Evolutionary conservation across 2,113 vertebrate genomes (phyloP).

Genomic region (Podiceps cristatus): DNA sequence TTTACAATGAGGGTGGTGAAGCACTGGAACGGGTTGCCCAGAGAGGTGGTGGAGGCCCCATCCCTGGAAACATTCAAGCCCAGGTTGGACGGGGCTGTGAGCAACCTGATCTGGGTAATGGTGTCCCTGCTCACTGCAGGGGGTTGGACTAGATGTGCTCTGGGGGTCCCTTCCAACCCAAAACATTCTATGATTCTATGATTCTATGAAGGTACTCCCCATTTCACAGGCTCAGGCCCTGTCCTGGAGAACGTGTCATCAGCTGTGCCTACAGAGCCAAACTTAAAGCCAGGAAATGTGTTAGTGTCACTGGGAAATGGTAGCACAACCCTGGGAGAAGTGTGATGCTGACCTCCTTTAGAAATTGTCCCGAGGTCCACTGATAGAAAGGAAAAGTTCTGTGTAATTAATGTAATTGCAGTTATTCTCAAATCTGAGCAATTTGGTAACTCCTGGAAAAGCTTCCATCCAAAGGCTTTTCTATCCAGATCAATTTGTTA

Average conservation of each 20-base stretch:
- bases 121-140: too few species aligned
- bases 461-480: neutral
- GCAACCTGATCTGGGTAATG: too few species aligned
- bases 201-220: neutral
- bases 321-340: neutral
- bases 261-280: neutral
- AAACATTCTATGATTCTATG: too few species aligned
- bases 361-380: neutral
- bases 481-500: neutral
- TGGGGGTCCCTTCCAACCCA: too few species aligned
- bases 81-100: too few species aligned
- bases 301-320: neutral
- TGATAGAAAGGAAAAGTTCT: neutral
- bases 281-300: neutral
- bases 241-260: neutral
- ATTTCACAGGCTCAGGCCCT: neutral
- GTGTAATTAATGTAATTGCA: neutral
- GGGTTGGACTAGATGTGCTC: too few species aligned
- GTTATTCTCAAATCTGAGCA: neutral
- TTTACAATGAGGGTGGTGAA: too few species aligned
- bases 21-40: too few species aligned
- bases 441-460: neutral
- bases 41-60: too few species aligned
- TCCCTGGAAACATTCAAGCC: too few species aligned
- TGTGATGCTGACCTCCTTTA: neutral